A percentile compares a stretch with the other conserved stretches of the same genome.
Evolutionary conservation across 1,140 invertebrate species (phyloP).

Genomic region (Drosophila chauvacae): DNA sequence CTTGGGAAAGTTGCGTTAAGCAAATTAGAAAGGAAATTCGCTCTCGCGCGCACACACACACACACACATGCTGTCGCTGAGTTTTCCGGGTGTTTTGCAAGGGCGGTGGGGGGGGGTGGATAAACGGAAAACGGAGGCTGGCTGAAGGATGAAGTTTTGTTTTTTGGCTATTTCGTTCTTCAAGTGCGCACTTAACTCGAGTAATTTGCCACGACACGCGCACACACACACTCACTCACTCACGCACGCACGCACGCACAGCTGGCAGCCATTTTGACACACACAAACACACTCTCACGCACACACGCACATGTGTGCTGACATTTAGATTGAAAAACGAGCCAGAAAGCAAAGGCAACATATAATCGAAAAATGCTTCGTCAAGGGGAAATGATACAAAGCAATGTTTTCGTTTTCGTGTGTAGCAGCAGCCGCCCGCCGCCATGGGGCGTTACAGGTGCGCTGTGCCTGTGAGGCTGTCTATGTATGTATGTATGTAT

Average conservation of each 20-base stretch:
- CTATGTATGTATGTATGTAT: not conserved
- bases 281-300: slow-evolving; percentile 42
- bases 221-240: slow-evolving; percentile 29
- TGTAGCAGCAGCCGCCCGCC: slow-evolving; percentile 14
- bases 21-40: slow-evolving; percentile 67
- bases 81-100: slow-evolving; percentile 1
- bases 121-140: slow-evolving; percentile 28
- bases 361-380: slow-evolving; percentile 58
- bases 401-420: slow-evolving; percentile 64
- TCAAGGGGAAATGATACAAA: slow-evolving; percentile 72
- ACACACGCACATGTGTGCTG: slow-evolving; percentile 60
- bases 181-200: slow-evolving; percentile 73
- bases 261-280: slow-evolving; percentile 60
- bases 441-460: slow-evolving; percentile 69
- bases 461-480: not conserved
- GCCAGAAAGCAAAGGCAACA: slow-evolving; percentile 68
- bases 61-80: not conserved
- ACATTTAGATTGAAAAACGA: slow-evolving; percentile 80
- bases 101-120: not conserved
- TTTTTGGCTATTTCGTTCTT: slow-evolving; percentile 71
- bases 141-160: slow-evolving; percentile 55
- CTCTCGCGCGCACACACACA: slow-evolving; percentile 1
- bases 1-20: slow-evolving; percentile 61
- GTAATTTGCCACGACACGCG: slow-evolving; percentile 73
- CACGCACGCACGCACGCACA: slow-evolving; percentile 42